Percentiles rank a stretch among this genome's conserved stretches.
Conservation (phyloP, 1,140 invertebrate species). For the Eufriesea mexicana region DNA sequence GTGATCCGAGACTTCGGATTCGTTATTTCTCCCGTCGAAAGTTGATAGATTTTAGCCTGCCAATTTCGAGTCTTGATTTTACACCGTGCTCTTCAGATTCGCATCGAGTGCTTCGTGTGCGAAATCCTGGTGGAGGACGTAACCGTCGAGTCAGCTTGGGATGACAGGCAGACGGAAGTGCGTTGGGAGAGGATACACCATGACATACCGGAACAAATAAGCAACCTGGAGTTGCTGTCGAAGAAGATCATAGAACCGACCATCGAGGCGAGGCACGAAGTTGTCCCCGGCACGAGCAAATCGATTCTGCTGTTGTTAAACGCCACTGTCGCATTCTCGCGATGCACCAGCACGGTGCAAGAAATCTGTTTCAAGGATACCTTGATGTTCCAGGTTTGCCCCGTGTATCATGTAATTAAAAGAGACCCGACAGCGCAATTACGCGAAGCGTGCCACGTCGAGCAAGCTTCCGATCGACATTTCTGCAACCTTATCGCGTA, state of each 20-base stretch:
- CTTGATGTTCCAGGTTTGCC: conserved; percentile 71
- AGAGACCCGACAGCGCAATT: no score
- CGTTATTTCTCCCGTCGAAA: background rate
- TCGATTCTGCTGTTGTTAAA: conserved; percentile 64
- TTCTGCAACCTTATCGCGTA: no score
- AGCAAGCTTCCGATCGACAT: no score
- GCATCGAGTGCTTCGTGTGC: conserved; percentile 62
- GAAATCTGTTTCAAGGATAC: conserved; percentile 73
- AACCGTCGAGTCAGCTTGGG: conserved; percentile 58
- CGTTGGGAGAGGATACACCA: conserved; percentile 56
- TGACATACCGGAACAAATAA: background rate
- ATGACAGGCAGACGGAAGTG: conserved; percentile 66
- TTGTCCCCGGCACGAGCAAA: conserved; percentile 53
- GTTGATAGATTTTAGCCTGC: background rate
- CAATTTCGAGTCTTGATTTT: background rate
- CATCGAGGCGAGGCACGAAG: conserved; percentile 62
- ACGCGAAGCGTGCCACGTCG: no score
- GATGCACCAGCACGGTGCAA: conserved; percentile 63
- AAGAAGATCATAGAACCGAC: conserved; percentile 58
- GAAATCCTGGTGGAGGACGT: conserved; percentile 54
- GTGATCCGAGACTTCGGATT: background rate
- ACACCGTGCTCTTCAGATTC: conserved; percentile 38
- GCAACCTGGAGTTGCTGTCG: conserved; percentile 13
- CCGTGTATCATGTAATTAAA: background rate
- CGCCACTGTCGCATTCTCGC: conserved; percentile 64